Evolutionary conservation across 2,888 invertebrate species (phyloP).

Genomic region (Encarsia formosa): DNA sequence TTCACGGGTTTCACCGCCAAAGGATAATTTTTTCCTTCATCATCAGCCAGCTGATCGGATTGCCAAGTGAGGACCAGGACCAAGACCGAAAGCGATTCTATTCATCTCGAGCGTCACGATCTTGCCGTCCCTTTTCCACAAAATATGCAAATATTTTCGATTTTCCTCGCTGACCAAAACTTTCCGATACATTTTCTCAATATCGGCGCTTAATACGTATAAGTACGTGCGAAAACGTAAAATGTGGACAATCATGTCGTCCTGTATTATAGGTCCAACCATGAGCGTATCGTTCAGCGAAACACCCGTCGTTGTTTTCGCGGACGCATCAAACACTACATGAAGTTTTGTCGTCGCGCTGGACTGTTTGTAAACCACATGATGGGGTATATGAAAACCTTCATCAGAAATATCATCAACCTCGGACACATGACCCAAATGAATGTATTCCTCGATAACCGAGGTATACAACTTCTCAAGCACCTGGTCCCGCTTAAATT

Average conservation of each 20-base stretch:
- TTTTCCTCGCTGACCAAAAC: background rate
- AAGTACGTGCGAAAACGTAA: background rate
- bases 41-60: conserved; percentile 18
- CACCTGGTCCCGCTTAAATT: conserved; percentile 12
- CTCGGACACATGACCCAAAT: conserved; percentile 10
- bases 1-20: conserved; percentile 11
- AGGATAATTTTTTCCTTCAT: conserved; percentile 19
- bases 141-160: conserved; percentile 18
- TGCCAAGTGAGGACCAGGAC: conserved; percentile 16
- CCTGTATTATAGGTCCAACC: conserved; percentile 7
- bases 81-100: conserved; percentile 21
- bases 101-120: conserved; percentile 4
- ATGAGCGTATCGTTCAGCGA: conserved; percentile 5
- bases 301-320: background rate
- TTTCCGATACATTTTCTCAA: conserved; percentile 5
- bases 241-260: no score
- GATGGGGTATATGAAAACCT: conserved; percentile 11
- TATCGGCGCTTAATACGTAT: conserved; percentile 19
- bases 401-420: background rate
- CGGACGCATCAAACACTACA: conserved; percentile 14
- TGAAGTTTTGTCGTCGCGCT: conserved; percentile 5
- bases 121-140: conserved; percentile 6
- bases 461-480: conserved; percentile 5
- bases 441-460: conserved; percentile 3
- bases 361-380: background rate